A percentile compares a stretch with the other conserved stretches of the same genome.
Evolutionary conservation across 2,888 invertebrate genomes (phyloP).

Genomic region (Cenopis cana): DNA sequence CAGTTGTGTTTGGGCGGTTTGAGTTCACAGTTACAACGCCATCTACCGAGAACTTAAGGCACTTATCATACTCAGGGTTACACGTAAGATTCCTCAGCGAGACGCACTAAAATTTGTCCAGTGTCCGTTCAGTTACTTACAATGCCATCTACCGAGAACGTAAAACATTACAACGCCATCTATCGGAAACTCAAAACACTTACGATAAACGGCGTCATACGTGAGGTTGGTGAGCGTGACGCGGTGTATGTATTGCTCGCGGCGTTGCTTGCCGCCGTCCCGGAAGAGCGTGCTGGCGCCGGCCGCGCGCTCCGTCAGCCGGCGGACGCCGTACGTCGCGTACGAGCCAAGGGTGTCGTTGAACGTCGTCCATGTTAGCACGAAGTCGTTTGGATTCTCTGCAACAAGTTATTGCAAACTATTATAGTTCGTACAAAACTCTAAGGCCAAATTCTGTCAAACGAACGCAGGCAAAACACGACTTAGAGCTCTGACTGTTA

Average conservation of each 20-base stretch:
- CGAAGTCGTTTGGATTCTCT: conserved; percentile 88
- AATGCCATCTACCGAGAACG: too few relatives aligned
- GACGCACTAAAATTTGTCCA: too few relatives aligned
- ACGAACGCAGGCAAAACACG: too few relatives aligned
- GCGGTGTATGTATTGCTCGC: conserved; percentile 91
- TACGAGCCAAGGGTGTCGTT: conserved; percentile 87
- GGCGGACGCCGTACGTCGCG: conserved; percentile 90
- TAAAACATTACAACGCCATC: conserved; percentile 45
- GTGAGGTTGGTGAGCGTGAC: conserved; percentile 87
- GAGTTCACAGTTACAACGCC: too few relatives aligned
- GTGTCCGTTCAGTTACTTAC: too few relatives aligned
- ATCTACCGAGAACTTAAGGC: too few relatives aligned
- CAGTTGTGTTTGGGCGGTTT: conserved; percentile 69
- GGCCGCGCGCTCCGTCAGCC: conserved; percentile 80
- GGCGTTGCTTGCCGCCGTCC: conserved; percentile 89
- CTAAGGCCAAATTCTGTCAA: too few relatives aligned
- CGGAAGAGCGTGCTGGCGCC: conserved; percentile 88
- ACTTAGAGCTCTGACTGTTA: too few relatives aligned
- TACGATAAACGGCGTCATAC: conserved; percentile 87
- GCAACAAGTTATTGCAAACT: conserved; percentile 46
- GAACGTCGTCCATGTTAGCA: conserved; percentile 93
- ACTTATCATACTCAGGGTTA: conserved; percentile 87
- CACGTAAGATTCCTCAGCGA: too few relatives aligned
- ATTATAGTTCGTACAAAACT: too few relatives aligned
- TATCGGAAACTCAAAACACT: conserved; percentile 44